These are phyloP conservation scores for Egretta garzetta DNA, from an alignment of 2,113 vertebrate genomes.

Conservation along the genomic window DNA sequence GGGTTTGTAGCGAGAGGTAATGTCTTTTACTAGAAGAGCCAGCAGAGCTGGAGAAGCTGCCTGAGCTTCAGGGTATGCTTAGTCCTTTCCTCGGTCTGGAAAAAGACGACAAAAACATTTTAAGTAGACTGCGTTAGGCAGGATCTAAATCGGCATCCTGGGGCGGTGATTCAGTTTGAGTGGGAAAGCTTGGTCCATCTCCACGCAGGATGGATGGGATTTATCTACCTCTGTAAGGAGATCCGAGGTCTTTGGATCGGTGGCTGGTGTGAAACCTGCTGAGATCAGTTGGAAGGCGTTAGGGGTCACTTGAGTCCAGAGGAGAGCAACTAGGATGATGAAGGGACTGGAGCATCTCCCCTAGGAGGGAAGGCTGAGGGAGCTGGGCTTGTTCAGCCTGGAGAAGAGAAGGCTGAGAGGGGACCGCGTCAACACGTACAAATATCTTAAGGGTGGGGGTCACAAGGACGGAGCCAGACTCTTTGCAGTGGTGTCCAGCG, in stretches of 20 bases:
- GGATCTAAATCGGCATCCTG: not conserved
- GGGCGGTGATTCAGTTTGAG: rapidly evolving
- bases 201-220: rapidly evolving
- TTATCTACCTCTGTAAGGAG: not conserved
- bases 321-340: too few species aligned
- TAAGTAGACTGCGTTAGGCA: not conserved
- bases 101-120: not conserved
- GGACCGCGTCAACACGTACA: too few species aligned
- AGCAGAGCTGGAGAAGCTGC: not conserved
- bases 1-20: not conserved
- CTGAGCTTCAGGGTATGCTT: not conserved
- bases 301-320: not conserved
- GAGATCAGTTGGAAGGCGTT: not conserved
- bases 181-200: not conserved
- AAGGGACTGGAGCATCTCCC: too few species aligned
- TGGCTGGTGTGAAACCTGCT: not conserved
- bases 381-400: too few species aligned
- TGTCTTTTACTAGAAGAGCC: not conserved
- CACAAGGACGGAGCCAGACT: too few species aligned
- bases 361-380: too few species aligned
- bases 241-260: not conserved
- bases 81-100: not conserved
- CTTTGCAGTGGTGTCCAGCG: too few species aligned
- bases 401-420: too few species aligned
- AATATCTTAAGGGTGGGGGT: too few species aligned